Percentiles rank a stretch among this genome's conserved stretches.
These are phyloP conservation scores for Centropus unirufus DNA, from an alignment of 2,113 vertebrate genomes.

Conservation along the genomic window DNA sequence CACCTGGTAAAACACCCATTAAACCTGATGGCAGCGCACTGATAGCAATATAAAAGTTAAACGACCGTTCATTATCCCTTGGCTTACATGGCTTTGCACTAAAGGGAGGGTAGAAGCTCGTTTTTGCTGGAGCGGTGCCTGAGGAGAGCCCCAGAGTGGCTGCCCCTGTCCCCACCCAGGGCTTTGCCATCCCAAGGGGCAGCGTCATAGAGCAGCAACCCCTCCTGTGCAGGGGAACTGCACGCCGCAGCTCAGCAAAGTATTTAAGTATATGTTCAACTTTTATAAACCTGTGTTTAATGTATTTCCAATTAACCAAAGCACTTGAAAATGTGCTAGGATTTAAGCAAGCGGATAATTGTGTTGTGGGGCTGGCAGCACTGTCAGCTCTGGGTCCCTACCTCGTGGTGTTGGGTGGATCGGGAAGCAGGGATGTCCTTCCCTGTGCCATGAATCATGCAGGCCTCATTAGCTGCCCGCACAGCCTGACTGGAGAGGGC, in stretches of 20 bases:
- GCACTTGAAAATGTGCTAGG: neutral
- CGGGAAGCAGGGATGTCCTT: neutral
- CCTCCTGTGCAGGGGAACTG: no score
- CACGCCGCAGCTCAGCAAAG: fast-evolving
- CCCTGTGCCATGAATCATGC: fast-evolving
- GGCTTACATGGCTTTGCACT: neutral
- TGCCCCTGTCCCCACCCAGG: neutral
- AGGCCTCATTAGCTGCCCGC: neutral
- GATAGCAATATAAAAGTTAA: neutral
- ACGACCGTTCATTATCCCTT: neutral
- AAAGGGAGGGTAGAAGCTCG: fast-evolving
- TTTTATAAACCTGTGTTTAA: neutral
- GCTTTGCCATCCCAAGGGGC: neutral
- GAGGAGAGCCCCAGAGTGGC: neutral
- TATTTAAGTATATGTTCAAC: neutral
- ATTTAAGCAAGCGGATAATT: neutral
- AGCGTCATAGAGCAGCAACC: no score
- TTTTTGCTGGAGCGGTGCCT: neutral
- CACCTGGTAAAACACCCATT: neutral
- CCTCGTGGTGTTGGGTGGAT: neutral
- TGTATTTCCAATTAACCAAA: neutral
- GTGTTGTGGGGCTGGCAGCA: fast-evolving
- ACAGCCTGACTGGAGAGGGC: neutral
- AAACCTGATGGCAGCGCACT: neutral
- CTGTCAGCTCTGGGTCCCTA: neutral